phyloP scores from a whole-genome alignment of 30 jellyfish, hydroid and myxozoan genomes.

The Aurelia aurita complex sp. Pacific region DNA sequence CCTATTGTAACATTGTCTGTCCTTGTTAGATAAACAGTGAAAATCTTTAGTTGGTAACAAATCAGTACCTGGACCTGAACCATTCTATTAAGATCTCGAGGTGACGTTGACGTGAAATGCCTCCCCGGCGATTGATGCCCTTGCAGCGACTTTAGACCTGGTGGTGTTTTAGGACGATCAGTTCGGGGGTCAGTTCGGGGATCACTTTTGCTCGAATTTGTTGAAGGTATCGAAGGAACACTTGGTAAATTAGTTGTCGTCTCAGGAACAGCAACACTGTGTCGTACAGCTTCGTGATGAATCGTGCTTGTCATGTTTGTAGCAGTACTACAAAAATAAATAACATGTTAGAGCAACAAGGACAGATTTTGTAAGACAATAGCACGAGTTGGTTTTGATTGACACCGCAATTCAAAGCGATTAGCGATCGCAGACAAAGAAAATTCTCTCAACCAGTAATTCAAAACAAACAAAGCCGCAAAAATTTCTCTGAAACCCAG shows the following conservation, averaged over 20 bases:
- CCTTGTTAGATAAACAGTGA: no score
- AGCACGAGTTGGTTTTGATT: no score
- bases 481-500: no score
- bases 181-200: background rate
- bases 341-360: background rate
- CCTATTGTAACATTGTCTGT: no score
- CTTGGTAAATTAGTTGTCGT: conserved; percentile 30
- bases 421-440: no score
- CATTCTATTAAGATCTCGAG: conserved; percentile 62
- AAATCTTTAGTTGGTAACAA: background rate
- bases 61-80: conserved; percentile 15
- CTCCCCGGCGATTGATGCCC: conserved; percentile 63
- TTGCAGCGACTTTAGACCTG: conserved; percentile 88
- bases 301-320: conserved; percentile 52
- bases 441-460: no score
- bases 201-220: background rate
- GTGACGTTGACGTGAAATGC: conserved; percentile 62
- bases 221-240: conserved; percentile 43
- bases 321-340: conserved; percentile 14
- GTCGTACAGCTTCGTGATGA: conserved; percentile 70
- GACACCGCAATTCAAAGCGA: no score
- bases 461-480: no score
- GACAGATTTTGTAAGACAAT: no score
- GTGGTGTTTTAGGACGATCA: conserved; percentile 98
- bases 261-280: conserved; percentile 72